Evolutionary conservation across 2,113 vertebrate species (phyloP), one percentile per base, ranked within the genome.

Genomic region (Pontoporia blainvillei): DNA sequence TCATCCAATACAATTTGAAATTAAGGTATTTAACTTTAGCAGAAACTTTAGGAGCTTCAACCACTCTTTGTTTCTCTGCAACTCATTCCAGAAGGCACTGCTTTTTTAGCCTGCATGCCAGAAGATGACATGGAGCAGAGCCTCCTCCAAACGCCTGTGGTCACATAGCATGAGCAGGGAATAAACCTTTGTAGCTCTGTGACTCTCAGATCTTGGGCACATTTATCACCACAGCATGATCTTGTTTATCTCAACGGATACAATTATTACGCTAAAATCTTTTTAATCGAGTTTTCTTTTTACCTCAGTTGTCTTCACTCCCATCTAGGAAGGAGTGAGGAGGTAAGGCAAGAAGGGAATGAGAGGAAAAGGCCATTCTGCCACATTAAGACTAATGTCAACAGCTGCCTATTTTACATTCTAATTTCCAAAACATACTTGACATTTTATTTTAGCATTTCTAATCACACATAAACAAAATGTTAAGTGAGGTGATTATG

Each of bases 401-500:
- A 31, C 62, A 67, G 94, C 75, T 96, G 94, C 86, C 46, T 94
- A 59, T 72, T 95, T 97, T 87, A 90, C 61, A 62, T 96, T 95
- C 44, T 86, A 94, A 96, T 95, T 97, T 97, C 85, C 94, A 91
- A 97, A 97, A 96, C 94, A 94, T 86, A 94, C 86, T 97, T 97
- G 94, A 97, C 95, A 94, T 97, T 97, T 98, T 95, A 90, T 93
- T 91, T 94, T 67, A 90, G 41, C 79, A 93, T 88, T 97, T 96
- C 91, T 88, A 96, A 96, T 97, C 67, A 90, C 29, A 89, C 78
- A 52, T 66, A 91, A 86, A 72, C 44, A 91, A 98, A 98, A 98
- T 98, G 96, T 97, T 97, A 97, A 97, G 94, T 96, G 92, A 88
- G 71, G 71, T 89, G 61, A 96, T 96, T 91, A 92, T 91, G 34